phyloP scores from a whole-genome alignment of 2,113 vertebrate species.

The Misgurnus mizolepis region DNA sequence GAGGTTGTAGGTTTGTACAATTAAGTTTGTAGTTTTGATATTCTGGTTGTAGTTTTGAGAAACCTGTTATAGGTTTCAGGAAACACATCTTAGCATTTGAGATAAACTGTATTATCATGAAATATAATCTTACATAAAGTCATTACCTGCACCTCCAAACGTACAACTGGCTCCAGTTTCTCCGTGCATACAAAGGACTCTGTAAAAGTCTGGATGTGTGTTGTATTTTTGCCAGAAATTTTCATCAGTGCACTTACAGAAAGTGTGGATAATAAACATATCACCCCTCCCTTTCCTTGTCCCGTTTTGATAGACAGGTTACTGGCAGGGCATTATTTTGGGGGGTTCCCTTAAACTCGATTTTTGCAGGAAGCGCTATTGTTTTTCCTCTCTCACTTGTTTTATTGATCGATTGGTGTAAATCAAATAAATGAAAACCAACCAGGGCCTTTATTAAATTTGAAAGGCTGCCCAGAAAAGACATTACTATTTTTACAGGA shows the following conservation, averaged over 20 bases:
- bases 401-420: conserved; percentile 37
- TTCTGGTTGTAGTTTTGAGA: background rate
- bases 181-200: conserved; percentile 20
- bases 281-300: background rate
- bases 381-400: background rate
- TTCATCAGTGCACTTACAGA: conserved; percentile 25
- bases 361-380: background rate
- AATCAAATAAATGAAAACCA: conserved; percentile 40
- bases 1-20: background rate
- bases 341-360: background rate
- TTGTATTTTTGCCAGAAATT: conserved; percentile 12
- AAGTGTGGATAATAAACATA: conserved; percentile 17
- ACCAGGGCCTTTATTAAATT: conserved; percentile 34
- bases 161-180: conserved; percentile 30
- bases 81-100: background rate
- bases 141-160: conserved; percentile 30
- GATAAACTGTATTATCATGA: conserved; percentile 37
- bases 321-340: too few relatives aligned
- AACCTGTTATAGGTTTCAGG: conserved; percentile 9
- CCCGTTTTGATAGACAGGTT: too few relatives aligned
- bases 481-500: conserved; percentile 37
- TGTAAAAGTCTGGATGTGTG: background rate
- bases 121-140: conserved; percentile 43
- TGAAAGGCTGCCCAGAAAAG: conserved; percentile 26
- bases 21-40: background rate